Evolutionary conservation across 2,888 invertebrate species (phyloP), one percentile per base, ranked within the genome.

Genomic region (Macaria notata): DNA sequence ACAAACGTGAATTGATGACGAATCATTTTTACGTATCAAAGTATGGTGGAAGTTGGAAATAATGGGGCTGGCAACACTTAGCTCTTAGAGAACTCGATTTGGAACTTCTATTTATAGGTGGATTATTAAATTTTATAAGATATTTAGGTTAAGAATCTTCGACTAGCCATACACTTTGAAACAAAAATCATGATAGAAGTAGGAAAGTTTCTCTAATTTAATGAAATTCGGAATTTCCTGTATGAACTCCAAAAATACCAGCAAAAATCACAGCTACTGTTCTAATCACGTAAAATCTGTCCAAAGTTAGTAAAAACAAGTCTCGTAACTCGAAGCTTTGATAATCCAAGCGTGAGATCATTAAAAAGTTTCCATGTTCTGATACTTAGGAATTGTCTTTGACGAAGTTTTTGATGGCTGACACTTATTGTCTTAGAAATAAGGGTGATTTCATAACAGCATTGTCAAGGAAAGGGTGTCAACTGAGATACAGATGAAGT

Each of bases 1-100:
- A 19, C 19, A 19, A 68, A 66, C 64, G 65, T 63, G 65, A 59
- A 70, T 68, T 71, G 70, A 73, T 71, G 68, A 66, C 66, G 63
- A 61, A 63, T 65, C 62, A 59, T 61, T 65, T 68, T 64, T 59
- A 36, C 33, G 33, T 7, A 56, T 42, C 41, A 48, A 59, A 64
- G 59, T 58, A 58, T 31, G 42, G 44, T 39, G 41, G 29, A 49
- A 49, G 45, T 55, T 55, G 6, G 29, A 46, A 52, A 46, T 52
- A 52, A 46, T 45, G 51, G 44, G 45, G 29, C 41, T 29, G 31
- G n/a, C 29, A 31, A 41, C 41, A 52, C 9, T 42, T 36, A 36
- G 33, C 7, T 4, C 33, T 36, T 36, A 7, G 33, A 6, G 33
- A 7, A 36, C 4, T 6, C 7, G 7, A 4, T 36, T 36, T 36